These are phyloP conservation scores for Hoplostethus mediterraneus DNA, from an alignment of 2,797 vertebrate species.

Conservation along the genomic window DNA sequence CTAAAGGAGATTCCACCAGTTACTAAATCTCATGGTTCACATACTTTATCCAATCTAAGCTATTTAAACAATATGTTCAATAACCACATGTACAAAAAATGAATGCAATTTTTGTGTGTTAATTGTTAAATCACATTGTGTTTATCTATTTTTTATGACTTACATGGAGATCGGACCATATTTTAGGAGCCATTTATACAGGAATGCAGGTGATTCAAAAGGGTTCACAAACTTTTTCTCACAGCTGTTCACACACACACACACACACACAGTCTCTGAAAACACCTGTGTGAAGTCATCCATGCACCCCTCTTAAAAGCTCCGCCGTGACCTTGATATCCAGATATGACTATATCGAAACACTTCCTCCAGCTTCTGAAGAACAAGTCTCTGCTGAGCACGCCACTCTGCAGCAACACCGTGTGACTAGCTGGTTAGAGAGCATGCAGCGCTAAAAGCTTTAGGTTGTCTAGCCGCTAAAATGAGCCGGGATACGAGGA, in stretches of 20 bases:
- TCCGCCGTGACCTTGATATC: conserved; percentile 34
- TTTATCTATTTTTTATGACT: too few species aligned
- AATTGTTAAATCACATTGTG: too few species aligned
- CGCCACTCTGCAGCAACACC: conserved; percentile 13
- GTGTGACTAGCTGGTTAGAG: background rate
- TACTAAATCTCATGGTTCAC: too few species aligned
- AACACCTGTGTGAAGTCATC: conserved; percentile 23
- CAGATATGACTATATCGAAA: conserved; percentile 23
- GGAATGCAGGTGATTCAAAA: too few species aligned
- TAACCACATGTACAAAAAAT: too few species aligned
- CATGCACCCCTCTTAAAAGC: conserved; percentile 29
- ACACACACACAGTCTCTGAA: conserved; percentile 18
- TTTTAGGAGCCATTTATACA: too few species aligned
- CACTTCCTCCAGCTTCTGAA: conserved; percentile 12
- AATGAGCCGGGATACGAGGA: conserved; percentile 35
- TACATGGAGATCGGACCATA: too few species aligned
- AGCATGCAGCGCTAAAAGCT: conserved; percentile 36
- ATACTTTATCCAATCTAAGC: too few species aligned
- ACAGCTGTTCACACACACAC: background rate
- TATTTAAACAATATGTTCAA: too few species aligned
- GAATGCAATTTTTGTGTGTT: too few species aligned
- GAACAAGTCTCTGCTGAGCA: background rate
- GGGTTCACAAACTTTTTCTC: too few species aligned
- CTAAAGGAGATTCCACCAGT: too few species aligned
- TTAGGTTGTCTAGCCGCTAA: conserved; percentile 22